Evolutionary conservation across 1,140 invertebrate genomes (phyloP).

Genomic region (Drosophila burlai): DNA sequence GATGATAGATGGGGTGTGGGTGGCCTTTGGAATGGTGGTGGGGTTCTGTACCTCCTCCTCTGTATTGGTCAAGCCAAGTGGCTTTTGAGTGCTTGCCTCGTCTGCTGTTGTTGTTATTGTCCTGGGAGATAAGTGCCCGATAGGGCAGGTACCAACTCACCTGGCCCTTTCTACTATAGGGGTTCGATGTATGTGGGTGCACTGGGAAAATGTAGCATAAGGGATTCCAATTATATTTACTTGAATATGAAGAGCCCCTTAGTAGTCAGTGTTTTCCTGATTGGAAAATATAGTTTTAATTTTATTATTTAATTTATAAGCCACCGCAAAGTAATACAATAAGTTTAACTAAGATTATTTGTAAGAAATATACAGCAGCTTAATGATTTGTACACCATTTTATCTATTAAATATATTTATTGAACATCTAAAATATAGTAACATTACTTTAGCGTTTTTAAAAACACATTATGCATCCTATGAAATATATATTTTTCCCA

Average conservation of each 20-base stretch:
- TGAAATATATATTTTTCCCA: background rate
- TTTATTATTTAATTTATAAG: background rate
- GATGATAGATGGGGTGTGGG: constrained; percentile 29
- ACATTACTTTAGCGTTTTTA: too few species aligned
- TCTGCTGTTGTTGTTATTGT: constrained; percentile 60
- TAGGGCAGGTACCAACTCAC: constrained; percentile 23
- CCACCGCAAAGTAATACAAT: background rate
- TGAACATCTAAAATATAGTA: too few species aligned
- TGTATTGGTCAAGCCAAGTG: constrained; percentile 61
- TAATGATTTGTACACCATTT: too few species aligned
- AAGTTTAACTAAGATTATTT: too few species aligned
- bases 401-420: background rate
- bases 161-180: background rate
- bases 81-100: constrained; percentile 62
- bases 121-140: constrained; percentile 61
- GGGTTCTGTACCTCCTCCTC: background rate
- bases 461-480: background rate
- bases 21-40: background rate
- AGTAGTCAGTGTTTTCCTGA: background rate
- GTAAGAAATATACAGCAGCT: too few species aligned
- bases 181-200: background rate
- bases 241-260: background rate
- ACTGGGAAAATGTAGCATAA: background rate
- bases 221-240: background rate
- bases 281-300: background rate